Evolutionary conservation across 2,888 invertebrate species (phyloP), one percentile per base, ranked within the genome.

Genomic region (Hesperia comma): DNA sequence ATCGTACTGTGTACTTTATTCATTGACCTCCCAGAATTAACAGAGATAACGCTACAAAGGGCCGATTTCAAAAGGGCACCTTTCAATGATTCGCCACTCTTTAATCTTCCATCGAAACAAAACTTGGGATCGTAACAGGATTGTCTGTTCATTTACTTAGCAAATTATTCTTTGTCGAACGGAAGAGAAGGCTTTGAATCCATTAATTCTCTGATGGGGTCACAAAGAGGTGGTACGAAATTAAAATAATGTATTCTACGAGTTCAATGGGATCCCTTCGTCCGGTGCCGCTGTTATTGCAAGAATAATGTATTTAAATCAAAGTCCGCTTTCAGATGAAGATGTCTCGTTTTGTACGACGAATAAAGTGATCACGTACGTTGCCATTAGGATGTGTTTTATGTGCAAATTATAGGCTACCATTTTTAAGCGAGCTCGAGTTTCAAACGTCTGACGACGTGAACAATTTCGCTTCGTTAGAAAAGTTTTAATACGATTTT

Each of bases 101-200:
- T 90, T 90, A 91, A 91, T 90, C 89, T 90, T 85, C 82, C 83
- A 88, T 88, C 88, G 89, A 90, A 91, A 91, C 92, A 90, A 90
- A 91, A 91, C 88, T 81, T 79, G 80, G 81, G 81, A 78, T 84
- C 85, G 83, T 90, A 91, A 91, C 90, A 84, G 88, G 89, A 92
- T 92, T 91, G 91, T 92, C 90, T 87, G 85, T 90, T 91, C 91
- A 92, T 92, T 92, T 92, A 92, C 92, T 92, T 92, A 92, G 87
- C 88, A 92, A 92, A 92, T 92, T 91, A 92, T 92, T 92, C 92
- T 92, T 92, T 92, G 91, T 91, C 84, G 85, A 88, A 88, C 91
- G 91, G 90, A 90, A 90, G 88, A 88, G 91, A 86, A 87, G 88
- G 86, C 88, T 92, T 91, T 92, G 92, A 91, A 91, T 92, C 90